Base-by-base conservation (phyloP, 2,888 invertebrate species). In the Ormyrus labotus region DNA sequence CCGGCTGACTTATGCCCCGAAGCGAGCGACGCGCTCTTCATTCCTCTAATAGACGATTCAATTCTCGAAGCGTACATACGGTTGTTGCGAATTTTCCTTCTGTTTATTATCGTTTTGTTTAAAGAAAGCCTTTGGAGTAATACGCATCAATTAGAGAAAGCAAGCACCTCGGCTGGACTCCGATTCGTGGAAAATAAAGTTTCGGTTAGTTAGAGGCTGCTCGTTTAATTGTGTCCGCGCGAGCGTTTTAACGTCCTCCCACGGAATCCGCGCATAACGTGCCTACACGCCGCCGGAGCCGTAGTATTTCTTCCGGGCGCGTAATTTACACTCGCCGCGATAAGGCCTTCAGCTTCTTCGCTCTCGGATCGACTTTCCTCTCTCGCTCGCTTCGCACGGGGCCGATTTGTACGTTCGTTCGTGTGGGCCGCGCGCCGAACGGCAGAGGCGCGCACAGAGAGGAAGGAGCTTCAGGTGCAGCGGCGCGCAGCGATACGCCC, bases 1-100 rank as follows among this genome's bases (percentile, higher is more conserved):
- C 88, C 87, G 88, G 89, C 86, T 90, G 89, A 89, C 89, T 89
- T 89, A 87, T 89, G 89, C 88, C 87, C 19, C 19, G 2, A 19
- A 19, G 19, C 19, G 19, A 19, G 19, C 19, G 19, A 19, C 19
- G 19, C 19, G 19, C 19, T 19, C 19, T 19, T 19, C 19, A 19
- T 19, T 19, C 2, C 19, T 19, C 19, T 19, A 19, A 19, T 19
- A 19, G 19, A 19, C 19, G 19, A 19, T 19, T 19, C 19, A 19
- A 19, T 19, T 19, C 19, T 19, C 19, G 19, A 19, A 19, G 19
- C 2, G 19, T 19, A 19, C 0, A 19, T 19, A 19, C 19, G 19
- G 19, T 19, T 2, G 19, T 19, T 19, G 19, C 19, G 0, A 19
- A 19, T 19, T 19, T 19, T 19, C 19, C 19, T 19, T 19, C 19